Percentiles rank a stretch among this genome's conserved stretches.
Conservation (phyloP, 2,113 vertebrate genomes). For the Andinoacara biseriatus region DNA sequence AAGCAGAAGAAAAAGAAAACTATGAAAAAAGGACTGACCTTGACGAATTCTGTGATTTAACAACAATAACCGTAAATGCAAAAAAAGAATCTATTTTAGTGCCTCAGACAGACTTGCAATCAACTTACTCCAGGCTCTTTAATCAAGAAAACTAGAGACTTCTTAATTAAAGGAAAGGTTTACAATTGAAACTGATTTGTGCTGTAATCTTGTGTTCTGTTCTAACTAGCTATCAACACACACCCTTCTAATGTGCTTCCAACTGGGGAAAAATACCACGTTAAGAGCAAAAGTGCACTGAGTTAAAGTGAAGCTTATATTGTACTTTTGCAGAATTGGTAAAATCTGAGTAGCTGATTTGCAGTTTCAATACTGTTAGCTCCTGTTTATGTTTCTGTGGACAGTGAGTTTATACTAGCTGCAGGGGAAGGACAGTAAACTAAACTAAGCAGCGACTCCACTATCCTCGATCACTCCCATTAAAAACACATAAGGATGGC, state of each 20-base stretch:
- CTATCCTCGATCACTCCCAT: background rate
- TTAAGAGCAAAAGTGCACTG: background rate
- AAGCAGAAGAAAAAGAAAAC: background rate
- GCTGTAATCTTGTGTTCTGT: background rate
- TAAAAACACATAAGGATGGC: background rate
- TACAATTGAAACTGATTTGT: background rate
- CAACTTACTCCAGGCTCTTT: slow-evolving; percentile 7
- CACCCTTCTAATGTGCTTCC: background rate
- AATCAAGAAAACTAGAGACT: background rate
- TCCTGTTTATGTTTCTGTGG: background rate
- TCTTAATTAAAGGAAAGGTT: slow-evolving; percentile 9
- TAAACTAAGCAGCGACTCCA: background rate
- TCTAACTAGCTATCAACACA: background rate
- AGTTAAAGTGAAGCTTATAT: slow-evolving; percentile 1
- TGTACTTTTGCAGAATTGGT: background rate
- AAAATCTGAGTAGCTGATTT: background rate
- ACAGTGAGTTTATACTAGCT: background rate
- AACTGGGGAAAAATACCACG: background rate
- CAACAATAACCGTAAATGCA: background rate
- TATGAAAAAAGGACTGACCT: background rate
- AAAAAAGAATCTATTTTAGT: slow-evolving; percentile 1
- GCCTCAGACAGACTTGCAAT: slow-evolving; percentile 7
- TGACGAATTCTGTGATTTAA: slow-evolving; percentile 6
- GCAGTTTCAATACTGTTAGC: background rate
- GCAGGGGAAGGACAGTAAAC: background rate